Evolutionary conservation across 2,113 vertebrate species (phyloP).

Genomic region (Phoxinus phoxinus): DNA sequence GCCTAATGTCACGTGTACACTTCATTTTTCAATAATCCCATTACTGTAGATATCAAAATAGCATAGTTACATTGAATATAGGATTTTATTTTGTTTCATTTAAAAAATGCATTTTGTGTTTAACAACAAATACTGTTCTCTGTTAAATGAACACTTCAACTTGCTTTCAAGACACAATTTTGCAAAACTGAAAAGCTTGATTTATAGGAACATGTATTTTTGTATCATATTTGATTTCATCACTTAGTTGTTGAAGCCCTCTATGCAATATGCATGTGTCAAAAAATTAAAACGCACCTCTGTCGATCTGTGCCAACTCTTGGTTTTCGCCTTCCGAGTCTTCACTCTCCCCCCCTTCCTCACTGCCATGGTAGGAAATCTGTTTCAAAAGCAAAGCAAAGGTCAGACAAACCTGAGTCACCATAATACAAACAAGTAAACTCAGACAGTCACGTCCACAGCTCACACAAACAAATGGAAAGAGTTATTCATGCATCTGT

Average conservation of each 20-base stretch:
- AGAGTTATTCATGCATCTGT: neutral
- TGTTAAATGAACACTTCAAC: neutral
- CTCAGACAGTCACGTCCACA: neutral
- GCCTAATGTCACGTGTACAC: neutral
- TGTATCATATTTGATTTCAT: neutral
- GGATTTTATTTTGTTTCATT: neutral
- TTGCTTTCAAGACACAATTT: neutral
- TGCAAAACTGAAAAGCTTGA: neutral
- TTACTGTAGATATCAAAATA: neutral
- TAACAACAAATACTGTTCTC: no score
- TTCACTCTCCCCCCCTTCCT: constrained; percentile 88
- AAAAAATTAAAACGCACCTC: constrained; percentile 74
- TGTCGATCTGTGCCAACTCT: constrained; percentile 91
- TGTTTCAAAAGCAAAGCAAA: constrained; percentile 63
- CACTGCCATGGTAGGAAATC: constrained; percentile 88
- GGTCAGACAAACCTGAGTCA: constrained; percentile 33
- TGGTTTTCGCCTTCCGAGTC: constrained; percentile 93
- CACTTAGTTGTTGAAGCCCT: neutral
- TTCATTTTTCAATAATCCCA: neutral
- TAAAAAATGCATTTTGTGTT: neutral
- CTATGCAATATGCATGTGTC: neutral
- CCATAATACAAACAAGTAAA: constrained; percentile 18
- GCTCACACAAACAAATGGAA: constrained; percentile 7
- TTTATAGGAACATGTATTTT: neutral
- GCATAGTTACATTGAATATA: neutral